Base-by-base conservation (phyloP, 2,888 invertebrate genomes). In the Sphaerophoria taeniata region DNA sequence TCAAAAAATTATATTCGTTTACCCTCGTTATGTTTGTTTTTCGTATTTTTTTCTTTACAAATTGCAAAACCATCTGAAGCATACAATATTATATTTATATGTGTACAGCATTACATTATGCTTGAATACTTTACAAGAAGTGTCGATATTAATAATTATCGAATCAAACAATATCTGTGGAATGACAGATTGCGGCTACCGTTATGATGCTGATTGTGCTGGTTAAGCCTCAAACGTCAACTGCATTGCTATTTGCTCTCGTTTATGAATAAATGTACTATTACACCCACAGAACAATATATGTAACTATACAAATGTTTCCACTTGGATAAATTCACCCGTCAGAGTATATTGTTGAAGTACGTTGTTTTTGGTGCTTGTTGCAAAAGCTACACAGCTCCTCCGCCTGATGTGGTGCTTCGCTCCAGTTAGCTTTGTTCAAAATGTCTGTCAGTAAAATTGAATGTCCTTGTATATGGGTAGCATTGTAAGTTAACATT, bases 71-170 rank as follows among this genome's bases (percentile, higher is more conserved):
- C 9, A 72, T 77, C 16, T 49, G 4, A 63, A 69, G 70, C 70
- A 78, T 83, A 51, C 73, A 74, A 74, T 78, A 72, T 24, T 24
- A 24, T 24, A 24, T 24, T 24, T 51, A 24, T 24, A 51, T 11
- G 24, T 24, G 11, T 4, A 43, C 43, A 3, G 11, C 3, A 9
- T 12, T 43, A 9, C 12, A 6, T 9, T 43, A 43, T 3, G 43
- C 12, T 7, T 43, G 43, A 39, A 39, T 43, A 11, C 4, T 6
- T 58, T 45, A 43, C 70, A 65, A 65, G 49, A 36, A 83, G 63
- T 60, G 83, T 78, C 83, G 61, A 83, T 83, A 78, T 78, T 71
- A 83, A 83, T 74, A 83, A 83, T 83, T 78, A 83, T 78, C 39
- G 78, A 74, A 83, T 78, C 83, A 74, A 83, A 83, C 70, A 83